A percentile compares a stretch with the other conserved stretches of the same genome.
Conservation (phyloP, 2,113 vertebrate genomes). For the Irena cyanogastra region DNA sequence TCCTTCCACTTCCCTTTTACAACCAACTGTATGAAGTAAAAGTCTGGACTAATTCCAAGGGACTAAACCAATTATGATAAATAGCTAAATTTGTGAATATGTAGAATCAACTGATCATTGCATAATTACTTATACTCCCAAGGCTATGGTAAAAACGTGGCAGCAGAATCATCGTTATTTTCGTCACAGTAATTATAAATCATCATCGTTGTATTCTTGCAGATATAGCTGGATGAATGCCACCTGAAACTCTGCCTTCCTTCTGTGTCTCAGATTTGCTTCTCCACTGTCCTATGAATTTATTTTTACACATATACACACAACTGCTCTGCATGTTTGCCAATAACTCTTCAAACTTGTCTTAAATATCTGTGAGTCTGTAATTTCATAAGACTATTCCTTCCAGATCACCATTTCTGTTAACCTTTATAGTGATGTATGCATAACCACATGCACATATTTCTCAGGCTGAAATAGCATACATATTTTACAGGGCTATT, state of each 20-base stretch:
- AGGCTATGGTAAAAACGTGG: constrained; percentile 7
- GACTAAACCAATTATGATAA: constrained; percentile 60
- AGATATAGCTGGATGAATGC: constrained; percentile 35
- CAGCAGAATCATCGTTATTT: constrained; percentile 50
- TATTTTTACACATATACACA: background rate
- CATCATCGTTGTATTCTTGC: background rate
- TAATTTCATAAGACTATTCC: background rate
- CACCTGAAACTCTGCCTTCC: constrained; percentile 29
- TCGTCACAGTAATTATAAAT: constrained; percentile 59
- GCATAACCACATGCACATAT: background rate
- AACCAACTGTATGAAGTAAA: constrained; percentile 1
- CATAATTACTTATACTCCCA: constrained; percentile 51
- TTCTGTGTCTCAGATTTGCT: background rate
- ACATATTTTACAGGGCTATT: background rate
- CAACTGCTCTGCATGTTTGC: background rate
- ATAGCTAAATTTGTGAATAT: constrained; percentile 56
- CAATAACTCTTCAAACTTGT: background rate
- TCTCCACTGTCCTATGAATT: background rate
- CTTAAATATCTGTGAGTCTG: background rate
- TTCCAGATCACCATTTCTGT: background rate
- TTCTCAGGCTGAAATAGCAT: background rate
- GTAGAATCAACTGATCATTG: constrained; percentile 42
- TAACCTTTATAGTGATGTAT: constrained; percentile 8
- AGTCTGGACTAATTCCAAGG: constrained; percentile 51
- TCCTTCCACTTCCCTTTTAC: background rate